These are phyloP conservation scores for Jacana jacana DNA, from an alignment of 2,113 vertebrate genomes.

Conservation along the genomic window DNA sequence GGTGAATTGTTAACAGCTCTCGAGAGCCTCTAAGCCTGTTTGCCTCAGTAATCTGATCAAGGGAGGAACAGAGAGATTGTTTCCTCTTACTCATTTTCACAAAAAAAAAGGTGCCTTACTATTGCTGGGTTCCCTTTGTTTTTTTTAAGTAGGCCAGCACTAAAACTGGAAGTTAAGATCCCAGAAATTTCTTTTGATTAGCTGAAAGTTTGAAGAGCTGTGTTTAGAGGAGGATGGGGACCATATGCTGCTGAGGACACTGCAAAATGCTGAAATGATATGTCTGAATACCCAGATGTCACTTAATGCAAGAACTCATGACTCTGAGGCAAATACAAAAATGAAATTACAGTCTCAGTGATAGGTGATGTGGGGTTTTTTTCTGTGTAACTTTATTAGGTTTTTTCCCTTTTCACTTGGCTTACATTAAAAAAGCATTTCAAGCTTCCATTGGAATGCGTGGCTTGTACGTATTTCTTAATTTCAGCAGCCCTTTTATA, in stretches of 20 bases:
- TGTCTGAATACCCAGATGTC: not conserved
- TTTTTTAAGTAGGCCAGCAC: slow-evolving; percentile 1
- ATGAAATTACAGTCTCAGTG: not conserved
- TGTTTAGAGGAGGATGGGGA: not conserved
- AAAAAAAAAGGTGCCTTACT: not conserved
- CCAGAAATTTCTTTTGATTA: slow-evolving; percentile 9
- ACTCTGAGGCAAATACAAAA: not conserved
- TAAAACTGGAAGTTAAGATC: not conserved
- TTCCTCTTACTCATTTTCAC: not conserved
- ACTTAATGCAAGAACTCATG: rapidly evolving
- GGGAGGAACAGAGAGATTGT: not conserved
- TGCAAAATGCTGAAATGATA: not conserved
- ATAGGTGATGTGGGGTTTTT: not conserved
- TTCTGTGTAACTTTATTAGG: not conserved
- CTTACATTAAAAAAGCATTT: not conserved
- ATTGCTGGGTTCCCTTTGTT: not conserved
- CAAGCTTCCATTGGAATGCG: not conserved
- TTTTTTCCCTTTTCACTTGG: not conserved
- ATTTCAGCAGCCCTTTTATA: not conserved
- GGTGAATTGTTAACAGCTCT: not conserved
- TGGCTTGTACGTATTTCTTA: not conserved
- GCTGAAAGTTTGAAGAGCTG: not conserved
- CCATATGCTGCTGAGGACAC: not conserved
- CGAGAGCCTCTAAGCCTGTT: not conserved
- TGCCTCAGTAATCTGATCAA: not conserved